phyloP scores from a whole-genome alignment of 2,888 invertebrate genomes.

The Conistra vaccinii region DNA sequence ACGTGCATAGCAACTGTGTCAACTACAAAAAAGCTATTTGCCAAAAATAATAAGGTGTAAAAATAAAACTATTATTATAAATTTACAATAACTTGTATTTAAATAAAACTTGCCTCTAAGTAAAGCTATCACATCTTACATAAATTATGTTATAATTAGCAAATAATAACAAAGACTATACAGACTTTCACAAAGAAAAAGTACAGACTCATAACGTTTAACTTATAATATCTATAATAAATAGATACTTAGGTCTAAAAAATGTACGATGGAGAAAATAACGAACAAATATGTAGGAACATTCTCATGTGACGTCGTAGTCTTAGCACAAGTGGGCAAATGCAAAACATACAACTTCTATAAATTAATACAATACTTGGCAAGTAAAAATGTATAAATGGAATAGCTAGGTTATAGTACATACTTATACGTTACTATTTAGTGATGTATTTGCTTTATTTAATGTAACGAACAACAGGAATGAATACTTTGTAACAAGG shows the following conservation, averaged over 20 bases:
- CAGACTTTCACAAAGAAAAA: slow-evolving; percentile 84
- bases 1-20: slow-evolving; percentile 76
- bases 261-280: slow-evolving; percentile 72
- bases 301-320: slow-evolving; percentile 79
- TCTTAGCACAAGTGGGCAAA: slow-evolving; percentile 73
- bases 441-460: slow-evolving; percentile 46
- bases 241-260: slow-evolving; percentile 81
- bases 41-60: slow-evolving; percentile 77
- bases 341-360: slow-evolving; percentile 74
- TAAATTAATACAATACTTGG: slow-evolving; percentile 81
- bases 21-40: slow-evolving; percentile 76
- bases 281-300: slow-evolving; percentile 83
- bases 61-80: slow-evolving; percentile 84
- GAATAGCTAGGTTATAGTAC: slow-evolving; percentile 69
- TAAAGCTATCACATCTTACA: slow-evolving; percentile 90
- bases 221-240: slow-evolving; percentile 83
- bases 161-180: slow-evolving; percentile 87
- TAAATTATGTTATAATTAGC: slow-evolving; percentile 82
- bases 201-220: slow-evolving; percentile 72
- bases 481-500: slow-evolving; percentile 66
- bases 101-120: slow-evolving; percentile 88
- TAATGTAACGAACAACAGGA: slow-evolving; percentile 65
- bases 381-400: slow-evolving; percentile 79
- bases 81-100: slow-evolving; percentile 87
- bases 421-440: slow-evolving; percentile 52